Conservation (phyloP, 2,888 invertebrate genomes). For the Drosophila kokeensis region DNA sequence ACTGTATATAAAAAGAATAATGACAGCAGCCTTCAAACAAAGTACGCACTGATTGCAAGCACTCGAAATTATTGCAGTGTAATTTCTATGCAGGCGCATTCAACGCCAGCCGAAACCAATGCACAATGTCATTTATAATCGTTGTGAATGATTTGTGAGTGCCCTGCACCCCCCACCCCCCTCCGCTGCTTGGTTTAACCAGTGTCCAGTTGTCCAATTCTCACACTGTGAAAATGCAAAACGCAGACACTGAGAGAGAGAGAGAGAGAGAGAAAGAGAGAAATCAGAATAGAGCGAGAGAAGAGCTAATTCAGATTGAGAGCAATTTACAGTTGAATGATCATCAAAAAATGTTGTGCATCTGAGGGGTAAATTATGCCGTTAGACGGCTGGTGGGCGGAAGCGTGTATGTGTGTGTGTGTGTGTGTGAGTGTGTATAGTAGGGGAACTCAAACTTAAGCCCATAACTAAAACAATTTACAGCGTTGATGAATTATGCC, state of each 20-base stretch:
- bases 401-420: slow-evolving; percentile 24
- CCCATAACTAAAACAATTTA: slow-evolving; percentile 65
- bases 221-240: slow-evolving; percentile 34
- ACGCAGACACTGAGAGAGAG: not conserved
- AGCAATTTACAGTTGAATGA: slow-evolving; percentile 67
- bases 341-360: slow-evolving; percentile 25
- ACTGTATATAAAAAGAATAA: not conserved
- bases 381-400: slow-evolving; percentile 58
- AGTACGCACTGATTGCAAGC: slow-evolving; percentile 54
- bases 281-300: slow-evolving; percentile 3
- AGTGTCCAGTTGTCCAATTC: slow-evolving; percentile 52
- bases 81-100: slow-evolving; percentile 69
- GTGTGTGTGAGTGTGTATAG: not conserved
- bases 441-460: slow-evolving; percentile 18
- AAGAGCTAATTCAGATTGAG: slow-evolving; percentile 29
- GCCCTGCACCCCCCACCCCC: slow-evolving; percentile 4
- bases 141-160: slow-evolving; percentile 54
- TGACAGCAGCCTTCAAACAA: slow-evolving; percentile 10
- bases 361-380: slow-evolving; percentile 44
- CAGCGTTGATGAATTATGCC: slow-evolving; percentile 49
- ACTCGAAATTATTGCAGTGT: slow-evolving; percentile 30
- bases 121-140: slow-evolving; percentile 80
- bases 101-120: slow-evolving; percentile 48
- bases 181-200: slow-evolving; percentile 7
- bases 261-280: slow-evolving; percentile 31